Conservation (phyloP, 2,797 vertebrate species). For the Manis crassicaudata region DNA sequence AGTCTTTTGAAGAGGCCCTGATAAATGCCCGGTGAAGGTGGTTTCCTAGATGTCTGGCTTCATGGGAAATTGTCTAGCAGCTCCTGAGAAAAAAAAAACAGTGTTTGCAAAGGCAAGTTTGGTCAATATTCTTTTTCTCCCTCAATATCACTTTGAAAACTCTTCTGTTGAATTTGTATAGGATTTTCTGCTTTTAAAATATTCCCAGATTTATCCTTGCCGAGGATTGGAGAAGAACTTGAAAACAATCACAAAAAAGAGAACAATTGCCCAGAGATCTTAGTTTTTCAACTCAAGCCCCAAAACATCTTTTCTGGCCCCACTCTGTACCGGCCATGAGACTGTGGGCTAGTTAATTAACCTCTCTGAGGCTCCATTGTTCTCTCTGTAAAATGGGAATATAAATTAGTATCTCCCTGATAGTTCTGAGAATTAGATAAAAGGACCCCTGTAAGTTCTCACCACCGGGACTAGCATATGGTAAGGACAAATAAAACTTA, state of each 20-base stretch:
- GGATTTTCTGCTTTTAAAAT: slow-evolving; percentile 28
- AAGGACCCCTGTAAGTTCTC: background rate
- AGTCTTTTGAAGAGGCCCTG: background rate
- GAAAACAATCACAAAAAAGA: background rate
- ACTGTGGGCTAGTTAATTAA: background rate
- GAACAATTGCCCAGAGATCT: background rate
- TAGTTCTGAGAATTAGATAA: background rate
- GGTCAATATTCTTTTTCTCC: background rate
- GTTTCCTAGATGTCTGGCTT: background rate
- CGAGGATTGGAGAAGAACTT: slow-evolving; percentile 13
- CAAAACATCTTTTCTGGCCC: background rate
- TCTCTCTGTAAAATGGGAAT: background rate
- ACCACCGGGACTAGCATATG: background rate
- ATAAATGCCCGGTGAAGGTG: background rate
- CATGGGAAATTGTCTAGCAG: background rate
- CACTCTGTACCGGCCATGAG: background rate
- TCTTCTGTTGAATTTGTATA: background rate
- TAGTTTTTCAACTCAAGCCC: background rate
- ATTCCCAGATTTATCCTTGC: background rate
- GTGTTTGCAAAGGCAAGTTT: background rate
- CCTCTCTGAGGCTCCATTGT: background rate
- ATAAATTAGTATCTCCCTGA: background rate
- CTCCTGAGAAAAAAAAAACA: background rate
- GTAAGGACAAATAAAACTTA: background rate
- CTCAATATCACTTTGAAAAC: background rate